A percentile compares a stretch with the other conserved stretches of the same genome.
phyloP scores from a whole-genome alignment of 2,113 vertebrate genomes.

The Etheostoma cragini region DNA sequence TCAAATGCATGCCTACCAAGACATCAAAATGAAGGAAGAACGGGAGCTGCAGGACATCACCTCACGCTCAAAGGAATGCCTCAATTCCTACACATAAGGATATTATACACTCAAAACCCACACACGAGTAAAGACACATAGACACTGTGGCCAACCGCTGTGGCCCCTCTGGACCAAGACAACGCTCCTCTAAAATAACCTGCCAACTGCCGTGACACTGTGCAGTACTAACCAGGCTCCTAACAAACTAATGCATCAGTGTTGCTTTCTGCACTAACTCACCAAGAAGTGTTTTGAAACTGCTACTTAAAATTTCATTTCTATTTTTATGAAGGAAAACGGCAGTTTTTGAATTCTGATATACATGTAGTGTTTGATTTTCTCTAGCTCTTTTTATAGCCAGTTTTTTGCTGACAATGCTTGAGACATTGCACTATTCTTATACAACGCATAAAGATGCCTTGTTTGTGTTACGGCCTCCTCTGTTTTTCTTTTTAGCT shows the following conservation, averaged over 20 bases:
- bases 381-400: conserved; percentile 29
- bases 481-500: conserved; percentile 35
- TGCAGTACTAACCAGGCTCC: conserved; percentile 88
- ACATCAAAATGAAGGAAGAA: conserved; percentile 99
- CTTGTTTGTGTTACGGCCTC: conserved; percentile 47
- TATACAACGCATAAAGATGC: conserved; percentile 33
- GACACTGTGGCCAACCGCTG: conserved; percentile 47
- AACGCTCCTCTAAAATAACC: conserved; percentile 87
- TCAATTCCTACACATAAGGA: conserved; percentile 99
- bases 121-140: conserved; percentile 20
- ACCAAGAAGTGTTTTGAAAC: conserved; percentile 82
- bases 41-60: conserved; percentile 99
- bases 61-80: conserved; percentile 98
- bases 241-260: conserved; percentile 89
- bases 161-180: conserved; percentile 81
- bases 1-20: conserved; percentile 99
- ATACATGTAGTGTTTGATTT: conserved; percentile 32
- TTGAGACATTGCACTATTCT: conserved; percentile 79
- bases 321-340: conserved; percentile 36
- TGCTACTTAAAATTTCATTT: conserved; percentile 51
- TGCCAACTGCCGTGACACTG: conserved; percentile 84
- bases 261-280: conserved; percentile 85
- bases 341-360: conserved; percentile 31
- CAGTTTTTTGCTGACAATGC: conserved; percentile 63
- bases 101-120: conserved; percentile 42